Evolutionary conservation across 2,113 vertebrate species (phyloP), one percentile per base, ranked within the genome.

Genomic region (Conger conger): DNA sequence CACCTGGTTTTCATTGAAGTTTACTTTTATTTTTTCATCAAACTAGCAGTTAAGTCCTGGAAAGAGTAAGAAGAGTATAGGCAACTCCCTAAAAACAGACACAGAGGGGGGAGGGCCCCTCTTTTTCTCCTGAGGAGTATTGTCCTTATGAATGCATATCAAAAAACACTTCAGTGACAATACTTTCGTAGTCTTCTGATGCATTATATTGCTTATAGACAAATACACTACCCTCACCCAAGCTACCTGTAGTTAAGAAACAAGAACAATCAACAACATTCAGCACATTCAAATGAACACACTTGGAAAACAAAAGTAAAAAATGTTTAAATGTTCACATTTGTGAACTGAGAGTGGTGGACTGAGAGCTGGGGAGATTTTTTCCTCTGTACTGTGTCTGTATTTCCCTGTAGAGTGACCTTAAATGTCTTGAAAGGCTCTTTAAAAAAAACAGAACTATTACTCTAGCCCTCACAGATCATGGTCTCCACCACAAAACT

Each of bases 391-490:
- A n/a, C n/a, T n/a, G n/a, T n/a, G n/a, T n/a, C n/a, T n/a, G n/a
- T n/a, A n/a, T n/a, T n/a, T n/a, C n/a, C n/a, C n/a, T n/a, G n/a
- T n/a, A n/a, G n/a, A n/a, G n/a, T n/a, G n/a, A n/a, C n/a, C n/a
- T n/a, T n/a, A n/a, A n/a, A n/a, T n/a, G n/a, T n/a, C n/a, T n/a
- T n/a, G n/a, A n/a, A n/a, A n/a, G n/a, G n/a, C n/a, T n/a, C n/a
- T n/a, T n/a, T n/a, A n/a, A n/a, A n/a, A n/a, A n/a, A n/a, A n/a
- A n/a, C n/a, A n/a, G n/a, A n/a, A n/a, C n/a, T n/a, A n/a, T n/a
- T n/a, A 80, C 88, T 87, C 93, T 93, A 96, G 80, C 90, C 89
- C 91, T 97, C 95, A 86, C 98, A 99, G 96, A 99, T 99, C 88
- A 91, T 80, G 0, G 98, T 99, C 90, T 99, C 96, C 93, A 99